Evolutionary conservation across 2,888 invertebrate genomes (phyloP).

Genomic region (Calliopum simillimum): DNA sequence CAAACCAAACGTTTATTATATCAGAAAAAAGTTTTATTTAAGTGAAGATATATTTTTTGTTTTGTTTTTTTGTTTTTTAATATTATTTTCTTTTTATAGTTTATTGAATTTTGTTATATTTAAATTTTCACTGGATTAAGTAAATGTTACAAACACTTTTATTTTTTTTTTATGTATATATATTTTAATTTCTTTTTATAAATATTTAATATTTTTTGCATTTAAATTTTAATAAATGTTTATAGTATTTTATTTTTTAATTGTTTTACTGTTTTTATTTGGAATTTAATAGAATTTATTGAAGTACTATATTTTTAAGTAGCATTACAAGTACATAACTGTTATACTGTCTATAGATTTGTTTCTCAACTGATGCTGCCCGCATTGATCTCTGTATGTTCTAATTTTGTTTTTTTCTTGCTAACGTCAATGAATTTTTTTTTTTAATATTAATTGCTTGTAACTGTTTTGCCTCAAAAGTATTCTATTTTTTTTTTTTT

Average conservation of each 20-base stretch:
- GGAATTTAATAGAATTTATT: neutral
- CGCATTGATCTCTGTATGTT: constrained; percentile 19
- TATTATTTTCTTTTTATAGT: constrained; percentile 31
- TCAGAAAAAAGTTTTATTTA: constrained; percentile 64
- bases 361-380: constrained; percentile 17
- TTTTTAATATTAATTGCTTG: constrained; percentile 25
- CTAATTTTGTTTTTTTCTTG: constrained; percentile 16
- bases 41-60: constrained; percentile 52
- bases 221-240: constrained; percentile 48
- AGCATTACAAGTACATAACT: neutral
- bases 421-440: constrained; percentile 9
- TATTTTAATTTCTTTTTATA: constrained; percentile 46
- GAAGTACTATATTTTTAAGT: neutral
- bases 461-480: constrained; percentile 42
- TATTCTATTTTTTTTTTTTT: constrained; percentile 36
- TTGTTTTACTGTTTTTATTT: constrained; percentile 15
- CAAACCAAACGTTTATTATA: constrained; percentile 51
- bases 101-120: constrained; percentile 33
- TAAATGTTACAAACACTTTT: constrained; percentile 49
- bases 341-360: constrained; percentile 18
- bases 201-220: constrained; percentile 37
- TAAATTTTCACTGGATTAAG: constrained; percentile 42
- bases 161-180: constrained; percentile 48
- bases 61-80: constrained; percentile 43
- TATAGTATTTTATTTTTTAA: constrained; percentile 46